A percentile compares a stretch with the other conserved stretches of the same genome.
These are phyloP conservation scores for Cassiopea xamachana DNA, from an alignment of 30 jellyfish, hydroid and myxozoan genomes.

Conservation along the genomic window DNA sequence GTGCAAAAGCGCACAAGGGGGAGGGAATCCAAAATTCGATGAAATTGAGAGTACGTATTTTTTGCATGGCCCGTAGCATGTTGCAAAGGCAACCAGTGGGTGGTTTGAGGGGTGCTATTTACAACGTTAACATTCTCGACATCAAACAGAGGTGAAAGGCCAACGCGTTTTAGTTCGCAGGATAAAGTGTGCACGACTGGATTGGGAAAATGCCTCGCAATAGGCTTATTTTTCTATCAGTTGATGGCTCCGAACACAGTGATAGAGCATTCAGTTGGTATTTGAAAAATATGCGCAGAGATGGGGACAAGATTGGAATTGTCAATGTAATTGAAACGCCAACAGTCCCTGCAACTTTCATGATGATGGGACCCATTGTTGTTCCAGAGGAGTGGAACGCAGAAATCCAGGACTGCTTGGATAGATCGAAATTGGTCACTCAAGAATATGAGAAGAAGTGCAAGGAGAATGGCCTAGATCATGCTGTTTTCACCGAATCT, in stretches of 20 bases:
- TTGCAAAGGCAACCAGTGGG: background rate
- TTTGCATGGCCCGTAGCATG: no score
- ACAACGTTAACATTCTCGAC: background rate
- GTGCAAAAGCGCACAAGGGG: no score
- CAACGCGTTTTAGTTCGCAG: constrained; percentile 15
- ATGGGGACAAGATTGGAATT: constrained; percentile 79
- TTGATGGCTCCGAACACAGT: constrained; percentile 83
- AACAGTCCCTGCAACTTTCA: constrained; percentile 68
- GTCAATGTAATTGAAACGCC: constrained; percentile 82
- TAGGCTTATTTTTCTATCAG: constrained; percentile 70
- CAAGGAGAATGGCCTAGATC: constrained; percentile 45
- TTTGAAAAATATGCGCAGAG: constrained; percentile 55
- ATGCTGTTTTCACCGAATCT: constrained; percentile 23
- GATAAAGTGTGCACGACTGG: background rate
- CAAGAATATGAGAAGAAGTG: constrained; percentile 62
- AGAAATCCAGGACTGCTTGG: constrained; percentile 78
- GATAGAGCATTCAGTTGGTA: constrained; percentile 83
- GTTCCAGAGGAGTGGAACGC: constrained; percentile 78
- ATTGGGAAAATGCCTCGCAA: constrained; percentile 10
- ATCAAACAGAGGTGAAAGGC: constrained; percentile 53
- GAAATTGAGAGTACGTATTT: no score
- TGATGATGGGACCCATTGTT: constrained; percentile 87
- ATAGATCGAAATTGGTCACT: constrained; percentile 53
- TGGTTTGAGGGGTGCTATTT: background rate
- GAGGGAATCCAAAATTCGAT: no score